These are phyloP conservation scores for Anolis sagrei DNA, from an alignment of 2,113 vertebrate genomes.

Conservation along the genomic window DNA sequence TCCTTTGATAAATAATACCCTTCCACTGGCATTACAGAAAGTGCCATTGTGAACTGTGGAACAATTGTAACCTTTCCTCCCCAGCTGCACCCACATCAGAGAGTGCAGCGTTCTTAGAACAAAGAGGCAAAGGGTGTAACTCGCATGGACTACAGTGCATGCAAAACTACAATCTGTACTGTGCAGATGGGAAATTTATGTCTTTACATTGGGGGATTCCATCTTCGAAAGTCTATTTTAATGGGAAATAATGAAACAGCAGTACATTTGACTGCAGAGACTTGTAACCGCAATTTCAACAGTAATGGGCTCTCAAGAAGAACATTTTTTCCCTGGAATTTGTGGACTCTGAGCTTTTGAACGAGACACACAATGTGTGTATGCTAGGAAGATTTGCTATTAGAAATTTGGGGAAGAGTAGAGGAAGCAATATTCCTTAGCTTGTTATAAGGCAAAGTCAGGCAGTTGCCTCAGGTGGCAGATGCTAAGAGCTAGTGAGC, in stretches of 20 bases:
- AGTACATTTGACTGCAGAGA: background rate
- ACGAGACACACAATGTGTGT: background rate
- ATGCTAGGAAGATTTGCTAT: background rate
- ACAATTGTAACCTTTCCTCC: background rate
- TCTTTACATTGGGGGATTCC: background rate
- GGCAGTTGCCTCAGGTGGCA: background rate
- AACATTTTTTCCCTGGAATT: background rate
- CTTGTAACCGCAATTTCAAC: conserved; percentile 3
- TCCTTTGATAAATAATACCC: conserved; percentile 75
- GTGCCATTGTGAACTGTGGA: conserved; percentile 54
- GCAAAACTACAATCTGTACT: background rate
- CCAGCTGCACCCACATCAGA: conserved; percentile 12
- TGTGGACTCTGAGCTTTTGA: background rate
- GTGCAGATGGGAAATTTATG: conserved; percentile 5
- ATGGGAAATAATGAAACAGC: background rate
- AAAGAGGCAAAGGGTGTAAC: conserved; percentile 1
- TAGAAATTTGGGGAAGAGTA: background rate
- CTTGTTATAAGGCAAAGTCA: background rate
- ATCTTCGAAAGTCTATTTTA: background rate
- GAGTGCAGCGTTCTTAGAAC: conserved; percentile 41
- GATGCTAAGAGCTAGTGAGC: background rate
- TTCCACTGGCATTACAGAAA: conserved; percentile 62
- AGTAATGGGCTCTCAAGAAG: background rate
- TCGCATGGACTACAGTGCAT: background rate
- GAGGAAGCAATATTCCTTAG: background rate